Evolutionary conservation across 2,888 invertebrate species (phyloP).

Genomic region (Strigamia crassipes): DNA sequence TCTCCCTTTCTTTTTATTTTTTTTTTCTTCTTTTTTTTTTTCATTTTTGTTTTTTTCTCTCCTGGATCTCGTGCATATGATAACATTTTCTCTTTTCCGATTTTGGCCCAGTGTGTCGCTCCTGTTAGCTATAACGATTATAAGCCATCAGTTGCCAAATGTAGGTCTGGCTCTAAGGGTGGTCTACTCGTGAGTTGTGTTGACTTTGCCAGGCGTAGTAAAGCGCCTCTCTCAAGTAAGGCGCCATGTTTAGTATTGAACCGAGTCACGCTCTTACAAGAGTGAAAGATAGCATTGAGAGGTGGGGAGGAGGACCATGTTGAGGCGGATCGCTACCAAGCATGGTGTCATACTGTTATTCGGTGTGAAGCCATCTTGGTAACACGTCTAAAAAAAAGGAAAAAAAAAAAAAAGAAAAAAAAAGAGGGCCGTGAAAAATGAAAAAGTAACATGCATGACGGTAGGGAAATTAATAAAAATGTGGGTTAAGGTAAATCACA

Average conservation of each 20-base stretch:
- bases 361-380: conserved; percentile 33
- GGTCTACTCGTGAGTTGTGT: conserved; percentile 40
- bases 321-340: conserved; percentile 32
- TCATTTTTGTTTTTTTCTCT: background rate
- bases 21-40: background rate
- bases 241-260: conserved; percentile 39
- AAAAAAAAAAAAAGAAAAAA: background rate
- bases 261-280: conserved; percentile 37
- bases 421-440: background rate
- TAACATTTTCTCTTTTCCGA: conserved; percentile 18
- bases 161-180: conserved; percentile 26
- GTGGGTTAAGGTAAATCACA: background rate
- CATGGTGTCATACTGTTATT: conserved; percentile 19
- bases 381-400: background rate
- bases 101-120: conserved; percentile 38
- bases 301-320: conserved; percentile 16
- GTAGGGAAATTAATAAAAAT: background rate
- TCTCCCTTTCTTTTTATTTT: background rate
- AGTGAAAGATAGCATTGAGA: conserved; percentile 38
- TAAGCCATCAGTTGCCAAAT: conserved; percentile 23
- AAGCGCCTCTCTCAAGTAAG: conserved; percentile 33
- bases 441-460: background rate
- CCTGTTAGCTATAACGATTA: background rate
- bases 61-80: conserved; percentile 4
- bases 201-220: conserved; percentile 38